phyloP scores from a whole-genome alignment of 1,140 invertebrate genomes.

The Plodia interpunctella region DNA sequence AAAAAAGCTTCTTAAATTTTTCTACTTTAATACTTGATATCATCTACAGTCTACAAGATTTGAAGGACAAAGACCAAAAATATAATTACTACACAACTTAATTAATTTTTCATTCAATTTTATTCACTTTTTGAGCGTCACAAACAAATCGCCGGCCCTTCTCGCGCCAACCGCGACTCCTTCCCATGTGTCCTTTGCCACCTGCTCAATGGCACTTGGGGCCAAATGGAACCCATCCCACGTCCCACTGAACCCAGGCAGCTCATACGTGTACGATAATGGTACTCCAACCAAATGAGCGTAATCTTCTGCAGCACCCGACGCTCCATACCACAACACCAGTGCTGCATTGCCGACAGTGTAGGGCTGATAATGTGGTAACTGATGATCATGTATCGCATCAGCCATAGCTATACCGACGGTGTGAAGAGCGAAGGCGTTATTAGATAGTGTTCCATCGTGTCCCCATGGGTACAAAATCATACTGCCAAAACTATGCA shows the following conservation, averaged over 20 bases:
- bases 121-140: neutral
- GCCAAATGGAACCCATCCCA: slow-evolving; percentile 80
- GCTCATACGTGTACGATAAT: slow-evolving; percentile 82
- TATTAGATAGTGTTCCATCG: slow-evolving; percentile 51
- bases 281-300: slow-evolving; percentile 78
- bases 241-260: slow-evolving; percentile 74
- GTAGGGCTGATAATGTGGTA: slow-evolving; percentile 31
- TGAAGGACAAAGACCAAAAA: too few species aligned
- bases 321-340: slow-evolving; percentile 48
- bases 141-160: slow-evolving; percentile 26
- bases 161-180: slow-evolving; percentile 76
- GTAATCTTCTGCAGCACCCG: slow-evolving; percentile 83
- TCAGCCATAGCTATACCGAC: slow-evolving; percentile 57
- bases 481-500: too few species aligned
- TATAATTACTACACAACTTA: too few species aligned
- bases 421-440: slow-evolving; percentile 47
- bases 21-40: too few species aligned
- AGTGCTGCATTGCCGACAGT: slow-evolving; percentile 33
- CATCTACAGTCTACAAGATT: too few species aligned
- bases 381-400: slow-evolving; percentile 45
- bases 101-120: too few species aligned
- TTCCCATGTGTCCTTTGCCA: slow-evolving; percentile 81
- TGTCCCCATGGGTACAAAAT: slow-evolving; percentile 73
- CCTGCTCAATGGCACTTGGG: slow-evolving; percentile 72
- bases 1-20: too few species aligned